phyloP scores from a whole-genome alignment of 2,888 invertebrate genomes.

The Pseudanteris insignis region DNA sequence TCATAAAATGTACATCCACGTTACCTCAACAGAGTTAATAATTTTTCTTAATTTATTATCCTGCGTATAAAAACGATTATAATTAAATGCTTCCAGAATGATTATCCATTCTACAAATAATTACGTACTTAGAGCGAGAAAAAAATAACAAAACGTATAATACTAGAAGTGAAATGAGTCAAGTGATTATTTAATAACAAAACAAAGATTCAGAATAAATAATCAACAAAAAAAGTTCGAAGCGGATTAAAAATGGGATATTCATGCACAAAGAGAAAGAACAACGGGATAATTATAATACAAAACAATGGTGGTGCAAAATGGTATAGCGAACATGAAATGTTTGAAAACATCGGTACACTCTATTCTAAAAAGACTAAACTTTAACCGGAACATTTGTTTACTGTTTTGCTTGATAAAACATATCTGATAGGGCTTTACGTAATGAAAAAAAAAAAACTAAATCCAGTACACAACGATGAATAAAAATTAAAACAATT shows the following conservation, averaged over 20 bases:
- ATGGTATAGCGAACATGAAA: slow-evolving; percentile 28
- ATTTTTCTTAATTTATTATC: too few relatives aligned
- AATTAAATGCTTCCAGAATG: slow-evolving; percentile 24
- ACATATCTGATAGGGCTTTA: too few relatives aligned
- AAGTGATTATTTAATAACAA: slow-evolving; percentile 5
- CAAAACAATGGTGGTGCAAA: slow-evolving; percentile 24
- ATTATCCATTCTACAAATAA: slow-evolving; percentile 36
- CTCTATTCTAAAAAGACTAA: too few relatives aligned
- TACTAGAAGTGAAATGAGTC: slow-evolving; percentile 27
- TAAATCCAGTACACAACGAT: too few relatives aligned
- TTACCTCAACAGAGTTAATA: too few relatives aligned
- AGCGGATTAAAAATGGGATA: slow-evolving; percentile 41
- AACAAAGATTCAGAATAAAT: slow-evolving; percentile 8
- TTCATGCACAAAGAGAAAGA: slow-evolving; percentile 42
- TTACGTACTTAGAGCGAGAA: slow-evolving; percentile 35
- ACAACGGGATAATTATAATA: slow-evolving; percentile 19
- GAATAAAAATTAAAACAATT: too few relatives aligned
- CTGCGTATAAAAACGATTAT: too few relatives aligned
- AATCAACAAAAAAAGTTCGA: slow-evolving; percentile 32
- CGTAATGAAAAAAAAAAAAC: too few relatives aligned
- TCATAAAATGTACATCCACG: too few relatives aligned
- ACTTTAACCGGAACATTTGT: too few relatives aligned
- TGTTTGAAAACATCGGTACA: too few relatives aligned
- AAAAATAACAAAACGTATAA: slow-evolving; percentile 22
- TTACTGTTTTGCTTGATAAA: too few relatives aligned